Base-by-base conservation (phyloP, 1,140 invertebrate species). In the Drosophila gunungcola region DNA sequence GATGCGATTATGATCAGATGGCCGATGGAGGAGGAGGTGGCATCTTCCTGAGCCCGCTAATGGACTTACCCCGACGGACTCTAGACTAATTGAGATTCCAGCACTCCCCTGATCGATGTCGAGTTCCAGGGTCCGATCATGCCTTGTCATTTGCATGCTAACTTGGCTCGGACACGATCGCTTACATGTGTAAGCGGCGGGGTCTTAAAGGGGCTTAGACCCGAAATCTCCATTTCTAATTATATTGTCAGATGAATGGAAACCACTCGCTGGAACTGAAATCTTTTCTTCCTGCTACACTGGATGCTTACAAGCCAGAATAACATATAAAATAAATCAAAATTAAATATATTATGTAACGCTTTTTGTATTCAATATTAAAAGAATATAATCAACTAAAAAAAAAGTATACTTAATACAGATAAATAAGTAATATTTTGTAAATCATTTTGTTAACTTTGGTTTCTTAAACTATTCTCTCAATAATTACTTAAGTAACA, bases 1-100 rank as follows among this genome's bases (percentile, higher is more conserved):
- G 75, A 86, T 83, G 56, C 76, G 83, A 86, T 86, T 88, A 86
- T 46, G 52, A 67, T 63, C 38, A 21, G 16, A 21, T 21, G 48
- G 27, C 48, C 32, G 27, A 32, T 16, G 42, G 27, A 42, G 9
- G 49, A 51, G 49, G 49, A 11, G 7, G 48, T 32, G 48, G 27
- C 0, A 7, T 49, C 46, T 13, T 10, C 6, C 16, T 21, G 16
- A 9, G 25, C 27, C 32, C n/a, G 39, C 42, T 67, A 52, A 69
- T 52, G 61, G 61, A 68, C 32, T 41, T 21, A 38, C 13, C 41
- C 10, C 16, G 16, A 13, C 7, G 10, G 3, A 16, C 39, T 27
- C 13, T 0, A 16, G 27, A 55, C 65, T 68, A 69, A 69, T 69
- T 69, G 49, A 48, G 49, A 68, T 55, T 69, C 64, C 16, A 54